Evolutionary conservation across 1,140 invertebrate species (phyloP), one percentile per base, ranked within the genome.

Genomic region (Drosophila murphyi): DNA sequence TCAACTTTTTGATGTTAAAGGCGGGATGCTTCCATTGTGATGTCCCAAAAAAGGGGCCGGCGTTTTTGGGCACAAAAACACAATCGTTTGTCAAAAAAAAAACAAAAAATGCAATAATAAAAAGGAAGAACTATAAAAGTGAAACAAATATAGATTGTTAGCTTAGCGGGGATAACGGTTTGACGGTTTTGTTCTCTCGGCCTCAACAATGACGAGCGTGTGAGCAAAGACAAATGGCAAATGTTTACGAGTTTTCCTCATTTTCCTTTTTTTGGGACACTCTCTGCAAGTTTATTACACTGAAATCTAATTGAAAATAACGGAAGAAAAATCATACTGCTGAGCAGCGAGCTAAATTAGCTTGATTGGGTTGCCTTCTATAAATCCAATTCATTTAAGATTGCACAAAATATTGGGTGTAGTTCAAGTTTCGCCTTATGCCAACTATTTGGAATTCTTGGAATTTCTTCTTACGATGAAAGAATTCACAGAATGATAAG

Each of bases 1-100:
- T 74, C 64, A 54, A 68, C 35, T 57, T 43, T 43, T 43, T 71
- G 61, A 71, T 67, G 74, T 50, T 12, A 73, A 64, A 77, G 68
- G 69, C 77, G 76, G 62, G 74, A 74, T 82, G 77, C 76, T 83
- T 56, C 61, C 47, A 83, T 79, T 82, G 61, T 83, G 80, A 65
- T 73, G 54, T 52, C 60, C 52, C 37, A 32, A 31, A 62, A 70
- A 71, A 55, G 69, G 69, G 70, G 31, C 20, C 10, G 51, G 45
- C 65, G 56, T 50, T 41, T 54, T 63, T 45, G 56, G 59, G 51
- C 70, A 68, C 10, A 29, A 79, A 75, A 75, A 79, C 41, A 47
- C 59, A 64, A 47, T 41, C 59, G 55, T 37, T 68, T 61, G 20
- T 31, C 8, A 73, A 43, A 65, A 37, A 59, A 67, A 72, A 32